Evolutionary conservation across 2,888 invertebrate genomes (phyloP).

Genomic region (Malacosoma neustria): DNA sequence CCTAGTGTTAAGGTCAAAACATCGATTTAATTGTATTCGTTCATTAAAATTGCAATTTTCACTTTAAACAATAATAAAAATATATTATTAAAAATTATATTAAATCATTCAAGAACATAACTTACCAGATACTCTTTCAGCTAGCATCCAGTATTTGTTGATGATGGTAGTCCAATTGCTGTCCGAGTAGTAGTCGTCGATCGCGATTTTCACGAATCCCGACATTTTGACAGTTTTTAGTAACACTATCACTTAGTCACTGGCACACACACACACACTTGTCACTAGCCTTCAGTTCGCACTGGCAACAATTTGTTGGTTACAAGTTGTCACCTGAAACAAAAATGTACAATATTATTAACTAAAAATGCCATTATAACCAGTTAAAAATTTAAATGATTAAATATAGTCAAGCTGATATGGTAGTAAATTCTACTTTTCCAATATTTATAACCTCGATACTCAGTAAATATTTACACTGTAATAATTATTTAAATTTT

Average conservation of each 20-base stretch:
- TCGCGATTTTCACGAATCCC: slow-evolving; percentile 79
- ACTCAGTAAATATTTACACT: no score
- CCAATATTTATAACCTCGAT: no score
- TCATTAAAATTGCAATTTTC: no score
- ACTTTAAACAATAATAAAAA: no score
- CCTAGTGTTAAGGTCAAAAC: no score
- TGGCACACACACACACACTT: slow-evolving; percentile 34
- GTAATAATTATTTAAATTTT: no score
- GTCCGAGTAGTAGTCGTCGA: slow-evolving; percentile 78
- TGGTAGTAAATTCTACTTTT: no score
- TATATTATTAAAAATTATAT: no score
- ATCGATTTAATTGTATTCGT: no score
- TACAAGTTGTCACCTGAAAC: slow-evolving; percentile 64
- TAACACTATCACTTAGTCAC: slow-evolving; percentile 20
- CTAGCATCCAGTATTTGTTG: slow-evolving; percentile 81
- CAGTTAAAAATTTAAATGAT: no score
- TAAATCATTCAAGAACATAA: slow-evolving; percentile 7
- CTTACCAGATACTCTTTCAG: slow-evolving; percentile 84
- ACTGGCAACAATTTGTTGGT: slow-evolving; percentile 48
- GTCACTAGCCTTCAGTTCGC: slow-evolving; percentile 29
- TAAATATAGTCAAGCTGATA: no score
- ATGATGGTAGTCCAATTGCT: slow-evolving; percentile 78
- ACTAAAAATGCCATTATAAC: no score
- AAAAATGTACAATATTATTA: slow-evolving; percentile 18
- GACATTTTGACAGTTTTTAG: slow-evolving; percentile 57